These are phyloP conservation scores for Thereva unica DNA, from an alignment of 2,888 invertebrate species.

Conservation along the genomic window DNA sequence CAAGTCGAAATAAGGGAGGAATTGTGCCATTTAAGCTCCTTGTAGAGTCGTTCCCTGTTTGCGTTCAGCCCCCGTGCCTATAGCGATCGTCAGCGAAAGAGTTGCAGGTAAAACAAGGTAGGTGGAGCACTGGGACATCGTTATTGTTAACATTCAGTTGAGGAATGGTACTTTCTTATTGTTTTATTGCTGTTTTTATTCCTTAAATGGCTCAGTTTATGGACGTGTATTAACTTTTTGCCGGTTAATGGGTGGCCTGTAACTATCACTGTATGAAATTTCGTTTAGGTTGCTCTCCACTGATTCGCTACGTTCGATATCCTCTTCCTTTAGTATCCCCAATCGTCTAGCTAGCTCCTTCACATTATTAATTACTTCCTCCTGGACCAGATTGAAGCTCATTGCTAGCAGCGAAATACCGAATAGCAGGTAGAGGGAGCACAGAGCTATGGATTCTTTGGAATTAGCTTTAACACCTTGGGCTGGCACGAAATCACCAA, in stretches of 20 bases:
- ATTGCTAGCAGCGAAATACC: constrained; percentile 93
- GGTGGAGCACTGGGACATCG: background rate
- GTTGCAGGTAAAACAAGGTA: background rate
- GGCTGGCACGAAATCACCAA: constrained; percentile 89
- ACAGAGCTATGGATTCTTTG: constrained; percentile 71
- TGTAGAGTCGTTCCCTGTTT: background rate
- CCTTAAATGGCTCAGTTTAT: constrained; percentile 19
- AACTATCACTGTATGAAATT: constrained; percentile 7
- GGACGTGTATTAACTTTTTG: constrained; percentile 28
- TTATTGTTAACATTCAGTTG: too few relatives aligned
- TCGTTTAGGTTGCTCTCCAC: constrained; percentile 2
- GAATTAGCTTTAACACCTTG: constrained; percentile 61
- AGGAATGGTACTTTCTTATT: background rate
- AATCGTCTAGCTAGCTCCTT: constrained; percentile 82
- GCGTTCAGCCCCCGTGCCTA: background rate
- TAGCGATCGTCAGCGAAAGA: constrained; percentile 13
- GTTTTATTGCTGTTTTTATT: constrained; percentile 26
- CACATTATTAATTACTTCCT: constrained; percentile 87
- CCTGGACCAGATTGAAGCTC: constrained; percentile 96
- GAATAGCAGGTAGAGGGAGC: constrained; percentile 89
- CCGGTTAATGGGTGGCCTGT: constrained; percentile 13
- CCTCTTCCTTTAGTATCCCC: constrained; percentile 83
- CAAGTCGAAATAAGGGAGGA: background rate
- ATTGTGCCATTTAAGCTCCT: constrained; percentile 1
- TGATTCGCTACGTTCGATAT: constrained; percentile 55